Conservation (phyloP, 2,113 vertebrate species). For the Periophthalmus modestus region DNA sequence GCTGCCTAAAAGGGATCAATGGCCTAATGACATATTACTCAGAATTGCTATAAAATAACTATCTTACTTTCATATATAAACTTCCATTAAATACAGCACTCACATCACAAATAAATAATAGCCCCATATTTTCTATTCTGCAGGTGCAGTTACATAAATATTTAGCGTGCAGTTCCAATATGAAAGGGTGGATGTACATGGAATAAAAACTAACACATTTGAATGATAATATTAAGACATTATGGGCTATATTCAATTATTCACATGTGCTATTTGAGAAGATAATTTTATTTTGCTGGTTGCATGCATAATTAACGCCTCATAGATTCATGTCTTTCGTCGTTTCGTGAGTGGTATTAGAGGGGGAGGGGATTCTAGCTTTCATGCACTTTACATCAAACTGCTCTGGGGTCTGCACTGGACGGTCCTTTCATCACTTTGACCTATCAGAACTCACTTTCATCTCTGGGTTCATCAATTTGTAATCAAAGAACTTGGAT, state of each 20-base stretch:
- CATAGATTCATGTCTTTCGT: constrained; percentile 24
- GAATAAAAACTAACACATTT: neutral
- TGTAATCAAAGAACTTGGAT: constrained; percentile 65
- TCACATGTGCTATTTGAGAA: neutral
- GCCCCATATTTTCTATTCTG: neutral
- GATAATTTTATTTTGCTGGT: neutral
- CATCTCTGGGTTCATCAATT: constrained; percentile 69
- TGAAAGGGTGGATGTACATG: neutral
- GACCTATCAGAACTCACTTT: constrained; percentile 63
- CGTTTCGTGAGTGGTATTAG: constrained; percentile 29
- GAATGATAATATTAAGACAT: neutral
- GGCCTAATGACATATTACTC: constrained; percentile 21
- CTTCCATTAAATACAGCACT: neutral
- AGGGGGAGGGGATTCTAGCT: constrained; percentile 33
- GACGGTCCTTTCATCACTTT: constrained; percentile 66
- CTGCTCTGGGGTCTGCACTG: constrained; percentile 40
- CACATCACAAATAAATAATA: neutral
- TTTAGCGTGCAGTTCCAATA: neutral
- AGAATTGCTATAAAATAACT: constrained; percentile 8
- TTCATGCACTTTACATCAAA: constrained; percentile 55
- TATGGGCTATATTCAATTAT: neutral
- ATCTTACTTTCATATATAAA: neutral
- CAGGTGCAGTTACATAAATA: neutral
- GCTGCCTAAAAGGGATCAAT: constrained; percentile 42
- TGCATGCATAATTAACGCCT: constrained; percentile 45